Evolutionary conservation across 1,140 invertebrate species (phyloP).

Genomic region (Polypedilum pembai): DNA sequence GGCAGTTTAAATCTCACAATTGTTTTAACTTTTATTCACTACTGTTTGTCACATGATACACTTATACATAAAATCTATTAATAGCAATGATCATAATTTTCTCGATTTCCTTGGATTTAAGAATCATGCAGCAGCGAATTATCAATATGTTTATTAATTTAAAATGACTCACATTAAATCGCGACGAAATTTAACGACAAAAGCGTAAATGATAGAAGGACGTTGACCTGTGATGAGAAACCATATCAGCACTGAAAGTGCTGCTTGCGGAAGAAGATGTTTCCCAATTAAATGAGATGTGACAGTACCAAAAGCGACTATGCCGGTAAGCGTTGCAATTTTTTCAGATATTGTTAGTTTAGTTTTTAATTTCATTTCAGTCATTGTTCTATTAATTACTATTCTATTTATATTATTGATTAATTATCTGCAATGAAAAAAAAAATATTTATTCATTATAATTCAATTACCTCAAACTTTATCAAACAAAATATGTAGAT

Average conservation of each 20-base stretch:
- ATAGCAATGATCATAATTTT: no score
- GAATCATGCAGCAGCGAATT: no score
- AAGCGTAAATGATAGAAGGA: conserved; percentile 34
- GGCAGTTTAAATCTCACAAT: no score
- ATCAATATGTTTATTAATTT: no score
- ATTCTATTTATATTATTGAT: not conserved
- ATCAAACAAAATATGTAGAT: no score
- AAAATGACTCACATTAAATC: conserved; percentile 37
- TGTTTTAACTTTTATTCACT: no score
- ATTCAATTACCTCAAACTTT: no score
- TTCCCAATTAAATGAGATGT: not conserved
- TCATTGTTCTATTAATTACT: not conserved
- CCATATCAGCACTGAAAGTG: not conserved
- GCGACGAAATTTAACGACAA: conserved; percentile 34
- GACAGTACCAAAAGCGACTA: not conserved
- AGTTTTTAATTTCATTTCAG: not conserved
- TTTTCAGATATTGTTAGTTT: not conserved
- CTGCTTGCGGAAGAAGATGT: not conserved
- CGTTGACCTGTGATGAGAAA: conserved; percentile 32
- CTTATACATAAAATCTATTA: no score
- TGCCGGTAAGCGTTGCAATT: not conserved
- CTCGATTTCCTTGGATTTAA: no score
- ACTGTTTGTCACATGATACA: no score
- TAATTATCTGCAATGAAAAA: not conserved
- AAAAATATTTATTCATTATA: not conserved